Evolutionary conservation across 2,797 vertebrate species (phyloP), one percentile per base, ranked within the genome.

Genomic region (Pseudochromis fuscus): DNA sequence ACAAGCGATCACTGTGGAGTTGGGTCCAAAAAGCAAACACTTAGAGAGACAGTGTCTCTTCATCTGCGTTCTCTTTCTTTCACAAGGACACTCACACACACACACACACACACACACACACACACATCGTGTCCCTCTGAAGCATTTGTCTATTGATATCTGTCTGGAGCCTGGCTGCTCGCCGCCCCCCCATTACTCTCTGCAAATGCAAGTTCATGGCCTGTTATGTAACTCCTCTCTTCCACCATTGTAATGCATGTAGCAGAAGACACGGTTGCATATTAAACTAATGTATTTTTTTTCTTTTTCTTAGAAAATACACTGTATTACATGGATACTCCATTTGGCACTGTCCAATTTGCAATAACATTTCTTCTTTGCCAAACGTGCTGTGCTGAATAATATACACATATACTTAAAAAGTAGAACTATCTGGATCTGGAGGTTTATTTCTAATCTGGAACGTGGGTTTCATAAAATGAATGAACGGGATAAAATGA

Each of bases 181-280:
- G 38, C 46, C 30, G 15, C 5, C 24, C 60, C 23, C 4, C 7
- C n/a, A n/a, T n/a, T n/a, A 2, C 45, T 16, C 35, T 71, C 61
- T 68, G 45, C 63, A 60, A 53, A 63, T 57, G 35, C 48, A n/a
- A 42, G 56, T 69, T 53, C 60, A 75, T n/a, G 64, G 51, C 53
- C 62, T 75, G 61, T 88, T 83, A 79, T 65, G 64, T 58, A 87
- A 89, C 59, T 55, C 27, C 51, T 50, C 40, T 62, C 35, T 25
- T 48, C 38, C 44, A 37, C 27, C 15, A 40, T 67, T 60, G 19
- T 31, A 25, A 11, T 18, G 31, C 31, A 67, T 28, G 10, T 21
- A 53, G n/a, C n/a, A n/a, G n/a, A n/a, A 42, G 18, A 48, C 10
- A 64, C 19, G n/a, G 42, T 21, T 70, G 11, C 11, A 23, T 30